These are phyloP conservation scores for Incurvaria masculella DNA, from an alignment of 2,888 invertebrate genomes.

Conservation along the genomic window DNA sequence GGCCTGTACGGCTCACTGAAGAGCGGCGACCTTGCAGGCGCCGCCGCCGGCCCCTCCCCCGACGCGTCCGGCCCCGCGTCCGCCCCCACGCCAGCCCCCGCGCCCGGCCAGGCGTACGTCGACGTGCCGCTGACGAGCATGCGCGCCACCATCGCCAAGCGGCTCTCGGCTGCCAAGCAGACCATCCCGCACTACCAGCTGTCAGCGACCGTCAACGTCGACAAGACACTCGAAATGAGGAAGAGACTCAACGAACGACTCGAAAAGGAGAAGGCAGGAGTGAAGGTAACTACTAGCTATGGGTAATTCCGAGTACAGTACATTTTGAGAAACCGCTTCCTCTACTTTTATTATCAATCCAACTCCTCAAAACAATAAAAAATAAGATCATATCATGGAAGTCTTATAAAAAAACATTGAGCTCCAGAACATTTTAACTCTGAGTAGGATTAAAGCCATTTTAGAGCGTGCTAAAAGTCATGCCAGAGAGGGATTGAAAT, in stretches of 20 bases:
- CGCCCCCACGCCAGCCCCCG: slow-evolving; percentile 29
- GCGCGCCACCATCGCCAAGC: slow-evolving; percentile 84
- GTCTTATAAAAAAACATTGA: too few relatives aligned
- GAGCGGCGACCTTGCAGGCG: slow-evolving; percentile 68
- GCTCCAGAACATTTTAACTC: too few relatives aligned
- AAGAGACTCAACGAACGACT: slow-evolving; percentile 74
- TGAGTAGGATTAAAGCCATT: too few relatives aligned
- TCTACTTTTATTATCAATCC: too few relatives aligned
- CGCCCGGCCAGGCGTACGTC: slow-evolving; percentile 53
- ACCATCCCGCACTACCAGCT: slow-evolving; percentile 97
- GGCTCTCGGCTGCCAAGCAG: slow-evolving; percentile 85
- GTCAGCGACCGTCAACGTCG: slow-evolving; percentile 80
- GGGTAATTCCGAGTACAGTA: too few relatives aligned
- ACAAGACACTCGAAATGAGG: slow-evolving; percentile 72
- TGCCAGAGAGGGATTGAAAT: too few relatives aligned
- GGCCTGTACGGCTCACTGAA: slow-evolving; percentile 84
- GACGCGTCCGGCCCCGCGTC: slow-evolving; percentile 22
- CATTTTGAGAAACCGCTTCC: too few relatives aligned
- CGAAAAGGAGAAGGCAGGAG: slow-evolving; percentile 72
- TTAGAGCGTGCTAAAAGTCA: too few relatives aligned
- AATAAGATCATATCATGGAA: too few relatives aligned
- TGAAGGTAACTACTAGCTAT: too few relatives aligned
- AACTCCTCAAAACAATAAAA: too few relatives aligned
- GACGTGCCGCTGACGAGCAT: slow-evolving; percentile 86
- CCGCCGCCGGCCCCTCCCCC: slow-evolving; percentile 21